Conservation (phyloP, 2,888 invertebrate species). For the Silvanus unidentatus region DNA sequence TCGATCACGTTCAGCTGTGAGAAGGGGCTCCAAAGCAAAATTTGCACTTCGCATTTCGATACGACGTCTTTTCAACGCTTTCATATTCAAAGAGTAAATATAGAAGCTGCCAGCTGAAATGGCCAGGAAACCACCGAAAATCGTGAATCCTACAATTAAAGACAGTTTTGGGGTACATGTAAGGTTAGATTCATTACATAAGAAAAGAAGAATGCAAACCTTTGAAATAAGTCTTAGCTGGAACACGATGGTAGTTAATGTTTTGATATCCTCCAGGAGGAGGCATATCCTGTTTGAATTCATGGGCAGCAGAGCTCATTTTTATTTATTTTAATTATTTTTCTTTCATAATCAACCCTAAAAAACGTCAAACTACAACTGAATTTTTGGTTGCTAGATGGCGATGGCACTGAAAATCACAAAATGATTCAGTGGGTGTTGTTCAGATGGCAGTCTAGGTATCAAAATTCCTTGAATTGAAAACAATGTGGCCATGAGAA, state of each 20-base stretch:
- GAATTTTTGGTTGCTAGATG: too few species aligned
- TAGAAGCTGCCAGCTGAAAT: slow-evolving; percentile 55
- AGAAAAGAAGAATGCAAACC: slow-evolving; percentile 46
- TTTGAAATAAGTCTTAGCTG: slow-evolving; percentile 64
- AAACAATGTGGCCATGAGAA: slow-evolving; percentile 26
- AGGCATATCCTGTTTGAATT: slow-evolving; percentile 80
- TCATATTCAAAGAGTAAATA: slow-evolving; percentile 54
- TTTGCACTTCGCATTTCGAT: slow-evolving; percentile 74
- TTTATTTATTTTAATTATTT: not conserved
- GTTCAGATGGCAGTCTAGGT: too few species aligned
- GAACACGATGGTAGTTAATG: slow-evolving; percentile 65
- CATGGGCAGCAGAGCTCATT: slow-evolving; percentile 38
- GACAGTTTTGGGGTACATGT: too few species aligned
- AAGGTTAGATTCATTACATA: too few species aligned
- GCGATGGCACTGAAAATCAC: too few species aligned
- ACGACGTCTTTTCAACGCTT: too few species aligned
- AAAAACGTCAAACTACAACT: too few species aligned
- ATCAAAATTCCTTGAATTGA: too few species aligned
- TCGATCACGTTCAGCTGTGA: slow-evolving; percentile 80
- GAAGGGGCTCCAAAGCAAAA: slow-evolving; percentile 68
- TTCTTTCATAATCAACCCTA: too few species aligned
- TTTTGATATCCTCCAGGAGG: slow-evolving; percentile 85
- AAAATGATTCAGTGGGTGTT: too few species aligned
- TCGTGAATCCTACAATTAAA: slow-evolving; percentile 53
- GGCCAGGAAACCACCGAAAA: slow-evolving; percentile 56